A percentile compares a stretch with the other conserved stretches of the same genome.
These are phyloP conservation scores for Drosophila infuscata DNA, from an alignment of 2,888 invertebrate species.

Conservation along the genomic window DNA sequence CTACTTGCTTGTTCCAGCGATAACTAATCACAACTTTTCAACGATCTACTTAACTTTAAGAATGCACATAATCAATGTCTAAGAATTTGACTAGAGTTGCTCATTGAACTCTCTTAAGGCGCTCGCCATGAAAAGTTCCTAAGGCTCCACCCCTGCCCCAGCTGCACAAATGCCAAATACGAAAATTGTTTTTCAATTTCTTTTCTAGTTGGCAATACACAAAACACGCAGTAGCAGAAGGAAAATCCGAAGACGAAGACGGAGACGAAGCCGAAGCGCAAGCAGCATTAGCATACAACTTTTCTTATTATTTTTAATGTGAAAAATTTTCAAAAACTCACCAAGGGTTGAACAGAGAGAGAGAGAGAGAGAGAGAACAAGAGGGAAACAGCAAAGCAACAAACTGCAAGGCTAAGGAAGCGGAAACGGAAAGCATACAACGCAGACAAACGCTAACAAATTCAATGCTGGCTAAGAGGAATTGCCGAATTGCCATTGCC, in stretches of 20 bases:
- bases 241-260: not conserved
- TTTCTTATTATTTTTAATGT: slow-evolving; percentile 80
- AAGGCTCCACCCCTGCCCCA: slow-evolving; percentile 11
- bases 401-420: slow-evolving; percentile 78
- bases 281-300: slow-evolving; percentile 77
- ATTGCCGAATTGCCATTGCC: slow-evolving; percentile 43
- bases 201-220: slow-evolving; percentile 67
- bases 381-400: slow-evolving; percentile 41
- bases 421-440: slow-evolving; percentile 79
- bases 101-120: slow-evolving; percentile 48
- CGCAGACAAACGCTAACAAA: slow-evolving; percentile 76
- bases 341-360: slow-evolving; percentile 45
- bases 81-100: slow-evolving; percentile 65
- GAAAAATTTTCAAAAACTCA: slow-evolving; percentile 65
- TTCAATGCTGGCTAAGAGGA: slow-evolving; percentile 58
- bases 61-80: slow-evolving; percentile 54
- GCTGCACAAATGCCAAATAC: slow-evolving; percentile 61
- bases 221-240: slow-evolving; percentile 44
- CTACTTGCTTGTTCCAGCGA: slow-evolving; percentile 3
- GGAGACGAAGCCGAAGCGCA: slow-evolving; percentile 6
- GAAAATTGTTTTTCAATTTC: slow-evolving; percentile 77
- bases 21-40: slow-evolving; percentile 54
- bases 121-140: slow-evolving; percentile 38
- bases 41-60: slow-evolving; percentile 38
- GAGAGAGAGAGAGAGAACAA: not conserved